These are phyloP conservation scores for Pseudococcus viburni DNA, from an alignment of 2,888 invertebrate genomes.

Conservation along the genomic window DNA sequence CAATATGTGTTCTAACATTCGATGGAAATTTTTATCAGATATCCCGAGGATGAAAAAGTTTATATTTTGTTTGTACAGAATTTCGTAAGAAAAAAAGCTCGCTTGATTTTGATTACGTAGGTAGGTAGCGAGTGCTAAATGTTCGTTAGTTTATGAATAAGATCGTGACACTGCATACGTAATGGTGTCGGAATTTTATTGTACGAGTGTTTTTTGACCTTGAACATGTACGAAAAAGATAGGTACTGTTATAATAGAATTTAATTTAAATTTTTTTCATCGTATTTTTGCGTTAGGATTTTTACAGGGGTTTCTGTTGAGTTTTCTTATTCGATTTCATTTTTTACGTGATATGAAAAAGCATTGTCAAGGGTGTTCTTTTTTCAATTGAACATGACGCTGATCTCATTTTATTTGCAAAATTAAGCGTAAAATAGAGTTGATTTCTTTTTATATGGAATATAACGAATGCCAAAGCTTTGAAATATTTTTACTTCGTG, in stretches of 20 bases:
- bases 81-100: not conserved
- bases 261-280: not conserved
- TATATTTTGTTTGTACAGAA: not conserved
- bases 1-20: not conserved
- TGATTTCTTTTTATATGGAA: not conserved
- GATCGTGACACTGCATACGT: not conserved
- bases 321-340: not conserved
- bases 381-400: not conserved
- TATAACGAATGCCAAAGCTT: not conserved
- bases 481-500: not conserved
- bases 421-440: not conserved
- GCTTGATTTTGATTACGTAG: not conserved
- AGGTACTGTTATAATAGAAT: not conserved
- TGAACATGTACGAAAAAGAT: not conserved
- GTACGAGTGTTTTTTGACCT: not conserved
- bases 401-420: not conserved
- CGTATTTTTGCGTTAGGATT: not conserved
- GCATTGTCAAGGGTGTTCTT: not conserved
- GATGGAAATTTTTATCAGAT: not conserved
- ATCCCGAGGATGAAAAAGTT: not conserved
- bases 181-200: not conserved
- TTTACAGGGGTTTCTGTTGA: not conserved
- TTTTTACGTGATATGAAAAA: not conserved
- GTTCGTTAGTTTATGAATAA: not conserved
- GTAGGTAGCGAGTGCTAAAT: not conserved